Evolutionary conservation across 1,140 invertebrate genomes (phyloP).

Genomic region (Drosophila repleta): DNA sequence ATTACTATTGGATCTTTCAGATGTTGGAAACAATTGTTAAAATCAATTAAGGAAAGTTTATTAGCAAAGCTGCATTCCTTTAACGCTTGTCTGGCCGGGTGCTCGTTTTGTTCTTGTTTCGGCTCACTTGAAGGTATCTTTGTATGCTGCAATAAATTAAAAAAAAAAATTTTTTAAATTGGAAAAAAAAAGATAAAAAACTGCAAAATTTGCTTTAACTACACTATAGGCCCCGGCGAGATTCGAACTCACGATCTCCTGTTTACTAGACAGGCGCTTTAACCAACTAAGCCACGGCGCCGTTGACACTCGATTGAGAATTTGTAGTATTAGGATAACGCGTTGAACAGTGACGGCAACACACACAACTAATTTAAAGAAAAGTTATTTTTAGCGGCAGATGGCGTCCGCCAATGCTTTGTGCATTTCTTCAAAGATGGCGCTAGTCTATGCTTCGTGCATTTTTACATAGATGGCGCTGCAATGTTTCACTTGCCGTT

Average conservation of each 20-base stretch:
- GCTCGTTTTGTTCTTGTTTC: background rate
- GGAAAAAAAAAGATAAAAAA: conserved; percentile 1
- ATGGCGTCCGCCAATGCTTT: background rate
- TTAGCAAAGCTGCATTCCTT: conserved; percentile 22
- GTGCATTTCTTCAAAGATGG: conserved; percentile 12
- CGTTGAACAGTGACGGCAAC: background rate
- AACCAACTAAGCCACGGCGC: conserved; percentile 87
- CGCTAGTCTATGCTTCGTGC: conserved; percentile 2
- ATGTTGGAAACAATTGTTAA: conserved; percentile 61
- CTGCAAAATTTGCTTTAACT: no score
- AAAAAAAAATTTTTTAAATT: background rate
- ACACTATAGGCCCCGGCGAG: conserved; percentile 84
- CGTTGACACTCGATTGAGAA: conserved; percentile 20
- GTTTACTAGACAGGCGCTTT: conserved; percentile 87
- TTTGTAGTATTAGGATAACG: background rate
- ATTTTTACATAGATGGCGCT: no score
- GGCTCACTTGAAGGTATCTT: background rate
- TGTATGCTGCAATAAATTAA: conserved; percentile 11
- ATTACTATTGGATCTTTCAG: conserved; percentile 18
- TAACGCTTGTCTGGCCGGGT: background rate
- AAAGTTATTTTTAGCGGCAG: conserved; percentile 17
- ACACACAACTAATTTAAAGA: background rate
- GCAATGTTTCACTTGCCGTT: no score
- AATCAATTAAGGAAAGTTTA: conserved; percentile 48
- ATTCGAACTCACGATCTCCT: conserved; percentile 86